phyloP scores from a whole-genome alignment of 2,888 invertebrate genomes.

The Achlya flavicornis region DNA sequence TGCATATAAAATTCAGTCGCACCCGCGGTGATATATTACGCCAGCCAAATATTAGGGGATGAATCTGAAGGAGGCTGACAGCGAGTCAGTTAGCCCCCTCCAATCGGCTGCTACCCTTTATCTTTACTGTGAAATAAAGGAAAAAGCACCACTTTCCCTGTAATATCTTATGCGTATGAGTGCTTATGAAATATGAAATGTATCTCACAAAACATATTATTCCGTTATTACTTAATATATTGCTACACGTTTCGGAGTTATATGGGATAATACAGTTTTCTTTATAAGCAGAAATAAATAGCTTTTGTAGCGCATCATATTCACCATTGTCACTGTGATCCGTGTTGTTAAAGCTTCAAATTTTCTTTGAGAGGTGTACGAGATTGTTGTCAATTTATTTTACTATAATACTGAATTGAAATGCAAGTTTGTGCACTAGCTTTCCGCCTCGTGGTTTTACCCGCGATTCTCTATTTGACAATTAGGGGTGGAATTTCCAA shows the following conservation, averaged over 20 bases:
- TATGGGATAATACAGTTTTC: slow-evolving; percentile 57
- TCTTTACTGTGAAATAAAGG: slow-evolving; percentile 77
- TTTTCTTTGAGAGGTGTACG: background rate
- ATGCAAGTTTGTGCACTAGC: no score
- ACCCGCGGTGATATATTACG: slow-evolving; percentile 67
- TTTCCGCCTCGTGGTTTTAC: no score
- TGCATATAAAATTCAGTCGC: slow-evolving; percentile 73
- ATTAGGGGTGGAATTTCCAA: no score
- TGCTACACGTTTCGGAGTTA: slow-evolving; percentile 68
- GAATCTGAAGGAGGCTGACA: slow-evolving; percentile 64
- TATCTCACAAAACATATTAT: slow-evolving; percentile 80
- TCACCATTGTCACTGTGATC: slow-evolving; percentile 35
- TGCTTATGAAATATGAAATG: slow-evolving; percentile 82
- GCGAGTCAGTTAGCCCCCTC: slow-evolving; percentile 62
- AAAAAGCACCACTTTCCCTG: slow-evolving; percentile 68
- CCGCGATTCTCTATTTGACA: no score
- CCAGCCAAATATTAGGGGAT: slow-evolving; percentile 69
- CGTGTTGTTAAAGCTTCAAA: background rate
- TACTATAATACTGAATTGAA: background rate
- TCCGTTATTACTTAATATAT: slow-evolving; percentile 79
- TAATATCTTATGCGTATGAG: slow-evolving; percentile 77
- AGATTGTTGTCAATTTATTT: background rate
- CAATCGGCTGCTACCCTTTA: slow-evolving; percentile 66
- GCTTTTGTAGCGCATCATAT: slow-evolving; percentile 41
- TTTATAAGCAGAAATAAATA: slow-evolving; percentile 63